Conservation (phyloP, 2,888 invertebrate species). For the Drosophila neutralis region DNA sequence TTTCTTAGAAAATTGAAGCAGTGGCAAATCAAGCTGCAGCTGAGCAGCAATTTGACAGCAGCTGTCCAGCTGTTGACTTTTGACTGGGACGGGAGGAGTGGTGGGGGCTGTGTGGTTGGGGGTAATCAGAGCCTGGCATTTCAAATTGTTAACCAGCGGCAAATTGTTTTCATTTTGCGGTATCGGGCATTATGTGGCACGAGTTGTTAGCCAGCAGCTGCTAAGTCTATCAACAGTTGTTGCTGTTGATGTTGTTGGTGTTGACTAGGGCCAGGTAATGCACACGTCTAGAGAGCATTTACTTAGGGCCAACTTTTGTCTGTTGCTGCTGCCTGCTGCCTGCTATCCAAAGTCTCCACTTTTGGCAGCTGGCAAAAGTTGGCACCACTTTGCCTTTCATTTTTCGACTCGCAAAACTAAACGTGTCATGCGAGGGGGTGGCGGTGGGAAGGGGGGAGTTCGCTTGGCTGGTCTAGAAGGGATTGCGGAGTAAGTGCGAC, state of each 20-base stretch:
- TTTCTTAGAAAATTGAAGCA: neutral
- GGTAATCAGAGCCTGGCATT: conserved; percentile 57
- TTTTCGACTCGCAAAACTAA: conserved; percentile 25
- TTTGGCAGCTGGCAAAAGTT: conserved; percentile 76
- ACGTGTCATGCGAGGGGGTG: neutral
- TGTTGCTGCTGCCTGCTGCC: conserved; percentile 9
- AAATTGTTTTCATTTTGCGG: conserved; percentile 58
- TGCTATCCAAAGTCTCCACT: conserved; percentile 73
- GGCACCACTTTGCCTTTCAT: conserved; percentile 46
- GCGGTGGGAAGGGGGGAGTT: neutral
- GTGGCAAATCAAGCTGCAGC: neutral
- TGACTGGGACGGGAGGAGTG: neutral
- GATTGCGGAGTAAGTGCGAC: conserved; percentile 18
- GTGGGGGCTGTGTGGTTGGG: conserved; percentile 1
- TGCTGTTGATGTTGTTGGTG: conserved; percentile 6
- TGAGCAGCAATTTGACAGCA: conserved; percentile 4
- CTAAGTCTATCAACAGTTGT: conserved; percentile 39
- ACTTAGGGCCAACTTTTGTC: conserved; percentile 60
- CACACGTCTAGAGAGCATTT: conserved; percentile 57
- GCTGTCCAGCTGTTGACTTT: conserved; percentile 8
- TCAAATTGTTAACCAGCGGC: conserved; percentile 74
- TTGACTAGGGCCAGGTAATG: conserved; percentile 48
- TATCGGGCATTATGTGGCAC: conserved; percentile 12
- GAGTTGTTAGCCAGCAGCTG: conserved; percentile 32
- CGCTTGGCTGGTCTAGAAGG: conserved; percentile 1